Percentiles rank a stretch among this genome's conserved stretches.
Evolutionary conservation across 2,888 invertebrate species (phyloP).

Genomic region (Cephus sareptanus): DNA sequence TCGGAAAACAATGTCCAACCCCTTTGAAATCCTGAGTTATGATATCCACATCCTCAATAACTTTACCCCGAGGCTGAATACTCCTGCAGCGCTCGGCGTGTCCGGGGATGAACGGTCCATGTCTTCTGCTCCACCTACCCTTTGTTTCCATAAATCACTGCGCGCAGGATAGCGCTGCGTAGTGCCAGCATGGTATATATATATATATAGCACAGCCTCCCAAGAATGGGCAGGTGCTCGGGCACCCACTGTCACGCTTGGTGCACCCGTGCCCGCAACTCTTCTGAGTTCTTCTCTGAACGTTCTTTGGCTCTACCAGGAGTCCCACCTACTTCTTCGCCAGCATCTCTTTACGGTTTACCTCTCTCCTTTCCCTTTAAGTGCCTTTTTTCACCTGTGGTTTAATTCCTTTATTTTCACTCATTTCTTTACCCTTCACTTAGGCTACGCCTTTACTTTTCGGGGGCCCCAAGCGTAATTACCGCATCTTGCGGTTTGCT

Average conservation of each 20-base stretch:
- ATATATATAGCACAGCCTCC: conserved; percentile 24
- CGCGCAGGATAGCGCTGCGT: neutral
- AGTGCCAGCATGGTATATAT: neutral
- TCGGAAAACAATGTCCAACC: conserved; percentile 10
- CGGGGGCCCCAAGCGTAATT: conserved; percentile 48
- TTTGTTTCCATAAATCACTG: conserved; percentile 58
- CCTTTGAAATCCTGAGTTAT: conserved; percentile 22
- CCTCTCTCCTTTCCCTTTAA: conserved; percentile 42
- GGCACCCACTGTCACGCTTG: conserved; percentile 64
- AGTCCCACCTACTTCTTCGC: conserved; percentile 34
- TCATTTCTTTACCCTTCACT: conserved; percentile 21
- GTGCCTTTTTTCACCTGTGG: conserved; percentile 54
- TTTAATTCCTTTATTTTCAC: conserved; percentile 53
- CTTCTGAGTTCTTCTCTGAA: conserved; percentile 23
- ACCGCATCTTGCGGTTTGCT: conserved; percentile 55
- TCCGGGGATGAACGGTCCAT: conserved; percentile 23
- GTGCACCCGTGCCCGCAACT: conserved; percentile 59
- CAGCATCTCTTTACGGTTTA: conserved; percentile 27
- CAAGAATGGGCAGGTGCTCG: conserved; percentile 63
- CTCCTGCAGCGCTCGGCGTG: neutral
- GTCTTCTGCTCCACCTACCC: conserved; percentile 40
- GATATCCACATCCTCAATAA: conserved; percentile 24
- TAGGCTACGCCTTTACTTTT: conserved; percentile 42
- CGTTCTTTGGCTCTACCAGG: conserved; percentile 28
- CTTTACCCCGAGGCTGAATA: conserved; percentile 5